These are phyloP conservation scores for Solea senegalensis DNA, from an alignment of 2,113 vertebrate species.

Conservation along the genomic window DNA sequence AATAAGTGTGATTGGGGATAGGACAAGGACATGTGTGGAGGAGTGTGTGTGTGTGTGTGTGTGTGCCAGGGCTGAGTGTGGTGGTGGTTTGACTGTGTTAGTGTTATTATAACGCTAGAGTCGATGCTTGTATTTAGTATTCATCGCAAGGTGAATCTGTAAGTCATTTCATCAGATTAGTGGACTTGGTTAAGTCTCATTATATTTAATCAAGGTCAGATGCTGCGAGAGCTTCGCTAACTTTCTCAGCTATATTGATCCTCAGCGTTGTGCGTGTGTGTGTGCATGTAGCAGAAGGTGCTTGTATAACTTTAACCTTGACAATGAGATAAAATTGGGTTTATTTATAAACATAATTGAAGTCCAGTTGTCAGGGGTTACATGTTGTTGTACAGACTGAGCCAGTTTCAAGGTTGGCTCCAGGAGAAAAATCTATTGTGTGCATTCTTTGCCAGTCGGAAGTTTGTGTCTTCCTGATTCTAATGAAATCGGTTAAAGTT, in stretches of 20 bases:
- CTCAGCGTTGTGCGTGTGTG: background rate
- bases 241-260: constrained; percentile 58
- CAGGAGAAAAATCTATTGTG: too few species aligned
- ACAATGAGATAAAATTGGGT: too few species aligned
- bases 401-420: too few species aligned
- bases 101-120: constrained; percentile 11
- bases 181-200: constrained; percentile 64
- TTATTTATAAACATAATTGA: too few species aligned
- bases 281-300: background rate
- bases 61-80: background rate
- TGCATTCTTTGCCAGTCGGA: too few species aligned
- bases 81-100: background rate
- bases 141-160: constrained; percentile 55
- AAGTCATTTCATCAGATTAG: constrained; percentile 63
- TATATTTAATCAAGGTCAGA: constrained; percentile 71
- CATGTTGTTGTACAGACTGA: too few species aligned
- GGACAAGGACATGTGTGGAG: constrained; percentile 11
- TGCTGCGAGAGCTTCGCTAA: constrained; percentile 35
- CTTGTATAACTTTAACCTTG: background rate
- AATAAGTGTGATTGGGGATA: constrained; percentile 46
- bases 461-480: too few species aligned
- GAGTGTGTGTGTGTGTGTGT: background rate
- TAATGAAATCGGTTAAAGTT: too few species aligned
- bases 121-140: constrained; percentile 62
- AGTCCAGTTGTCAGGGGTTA: too few species aligned